Base-by-base conservation (phyloP, 1,140 invertebrate species). In the Dendroctonus valens region DNA sequence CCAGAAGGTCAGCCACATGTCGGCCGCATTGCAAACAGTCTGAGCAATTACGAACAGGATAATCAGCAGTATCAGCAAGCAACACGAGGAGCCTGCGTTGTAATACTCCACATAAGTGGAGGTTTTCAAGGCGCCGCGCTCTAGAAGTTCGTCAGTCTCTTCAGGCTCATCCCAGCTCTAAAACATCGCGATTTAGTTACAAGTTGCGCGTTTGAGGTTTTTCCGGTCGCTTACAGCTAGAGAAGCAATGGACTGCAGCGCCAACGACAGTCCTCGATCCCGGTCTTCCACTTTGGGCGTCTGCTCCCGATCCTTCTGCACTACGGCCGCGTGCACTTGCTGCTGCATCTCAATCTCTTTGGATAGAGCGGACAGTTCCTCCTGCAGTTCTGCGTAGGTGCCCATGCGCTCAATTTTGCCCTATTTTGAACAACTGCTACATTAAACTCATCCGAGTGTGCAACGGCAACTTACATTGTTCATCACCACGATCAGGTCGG, bases 1-100 rank as follows among this genome's bases (percentile, higher is more conserved):
- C 91, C 90, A 92, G 60, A 83, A 84, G 26, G 86, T 85, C 0
- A 91, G 77, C 89, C 89, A 92, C 71, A 86, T 89, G 77, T 93
- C 90, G 39, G 81, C 83, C 0, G 80, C 81, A 44, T 81, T 85
- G 7, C 79, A 83, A 6, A 77, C 73, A 3, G 78, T 73, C 41
- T 85, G 81, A 6, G 84, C 80, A 6, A 84, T 54, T 15, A 84
- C 63, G 14, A 74, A 76, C 66, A 79, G 79, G n/a, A 77, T 7
- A 0, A 79, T 9, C 5, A 84, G 70, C 3, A 78, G 73, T 2
- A 83, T 67, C 3, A 83, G 70, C n/a, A 65, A 37, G 7, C 75
- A 75, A n/a, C 77, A 67, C 12, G 78, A 81, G 6, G 81, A 83
- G n/a, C 86, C 85, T 6, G 84, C 79, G 38, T 73, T 75, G 64